phyloP scores from a whole-genome alignment of 2,888 invertebrate species.

The Ochropleura plecta region DNA sequence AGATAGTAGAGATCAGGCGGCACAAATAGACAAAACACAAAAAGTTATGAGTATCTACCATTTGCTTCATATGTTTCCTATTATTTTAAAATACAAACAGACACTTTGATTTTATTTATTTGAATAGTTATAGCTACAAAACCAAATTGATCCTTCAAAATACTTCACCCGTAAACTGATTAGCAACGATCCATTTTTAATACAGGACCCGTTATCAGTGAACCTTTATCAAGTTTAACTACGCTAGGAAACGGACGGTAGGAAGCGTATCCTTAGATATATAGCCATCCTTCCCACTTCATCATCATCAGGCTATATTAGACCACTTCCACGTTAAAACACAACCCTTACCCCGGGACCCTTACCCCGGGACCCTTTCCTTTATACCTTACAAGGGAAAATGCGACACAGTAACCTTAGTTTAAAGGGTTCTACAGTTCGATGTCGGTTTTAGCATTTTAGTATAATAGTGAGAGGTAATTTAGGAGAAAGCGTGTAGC shows the following conservation, averaged over 20 bases:
- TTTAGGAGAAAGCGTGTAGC: background rate
- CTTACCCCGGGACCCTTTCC: background rate
- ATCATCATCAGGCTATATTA: conserved; percentile 42
- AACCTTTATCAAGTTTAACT: conserved; percentile 18
- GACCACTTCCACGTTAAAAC: conserved; percentile 5
- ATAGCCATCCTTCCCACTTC: conserved; percentile 23
- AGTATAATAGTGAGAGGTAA: background rate
- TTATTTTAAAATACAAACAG: too few species aligned
- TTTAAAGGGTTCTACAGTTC: conserved; percentile 5
- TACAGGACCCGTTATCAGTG: background rate
- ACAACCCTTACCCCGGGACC: background rate
- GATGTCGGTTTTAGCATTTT: conserved; percentile 17
- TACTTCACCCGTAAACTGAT: background rate
- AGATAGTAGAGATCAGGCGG: too few species aligned
- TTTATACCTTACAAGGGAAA: conserved; percentile 10
- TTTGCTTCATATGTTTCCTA: background rate
- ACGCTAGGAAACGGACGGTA: background rate
- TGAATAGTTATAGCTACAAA: background rate
- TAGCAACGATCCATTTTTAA: background rate
- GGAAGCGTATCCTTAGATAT: conserved; percentile 3
- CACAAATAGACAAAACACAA: too few species aligned
- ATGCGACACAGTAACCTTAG: conserved; percentile 21
- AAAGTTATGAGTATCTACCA: too few species aligned
- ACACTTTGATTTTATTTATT: too few species aligned
- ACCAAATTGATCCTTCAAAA: background rate